phyloP scores from a whole-genome alignment of 2,113 vertebrate genomes.

The Sitta europaea region DNA sequence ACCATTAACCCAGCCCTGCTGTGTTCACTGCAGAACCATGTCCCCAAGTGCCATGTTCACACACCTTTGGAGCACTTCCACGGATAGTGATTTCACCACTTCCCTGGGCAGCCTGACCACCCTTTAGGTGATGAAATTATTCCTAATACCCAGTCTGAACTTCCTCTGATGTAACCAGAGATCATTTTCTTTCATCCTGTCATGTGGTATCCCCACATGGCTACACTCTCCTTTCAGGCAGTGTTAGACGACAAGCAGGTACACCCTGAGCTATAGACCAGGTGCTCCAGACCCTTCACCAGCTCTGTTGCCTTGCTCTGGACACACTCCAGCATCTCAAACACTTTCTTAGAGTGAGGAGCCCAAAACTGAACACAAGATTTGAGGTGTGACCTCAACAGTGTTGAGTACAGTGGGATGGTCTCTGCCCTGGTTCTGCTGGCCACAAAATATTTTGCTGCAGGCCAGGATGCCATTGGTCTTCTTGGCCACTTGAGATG shows the following conservation, averaged over 20 bases:
- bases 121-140: neutral
- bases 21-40: neutral
- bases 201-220: neutral
- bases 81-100: neutral
- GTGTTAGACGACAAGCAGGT: rapidly evolving
- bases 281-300: neutral
- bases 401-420: rapidly evolving
- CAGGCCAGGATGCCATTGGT: neutral
- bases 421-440: neutral
- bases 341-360: neutral
- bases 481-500: neutral
- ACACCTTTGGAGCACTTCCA: neutral
- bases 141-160: neutral
- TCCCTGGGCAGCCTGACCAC: neutral
- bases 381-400: neutral
- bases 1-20: neutral
- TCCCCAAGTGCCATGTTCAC: neutral
- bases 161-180: neutral
- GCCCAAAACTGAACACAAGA: neutral
- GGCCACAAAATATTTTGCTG: neutral
- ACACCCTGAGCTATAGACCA: neutral
- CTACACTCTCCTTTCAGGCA: neutral
- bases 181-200: neutral
- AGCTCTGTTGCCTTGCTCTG: neutral
- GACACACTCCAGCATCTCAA: neutral